Evolutionary conservation across 2,888 invertebrate genomes (phyloP).

Genomic region (Listrodromus nycthemerus): DNA sequence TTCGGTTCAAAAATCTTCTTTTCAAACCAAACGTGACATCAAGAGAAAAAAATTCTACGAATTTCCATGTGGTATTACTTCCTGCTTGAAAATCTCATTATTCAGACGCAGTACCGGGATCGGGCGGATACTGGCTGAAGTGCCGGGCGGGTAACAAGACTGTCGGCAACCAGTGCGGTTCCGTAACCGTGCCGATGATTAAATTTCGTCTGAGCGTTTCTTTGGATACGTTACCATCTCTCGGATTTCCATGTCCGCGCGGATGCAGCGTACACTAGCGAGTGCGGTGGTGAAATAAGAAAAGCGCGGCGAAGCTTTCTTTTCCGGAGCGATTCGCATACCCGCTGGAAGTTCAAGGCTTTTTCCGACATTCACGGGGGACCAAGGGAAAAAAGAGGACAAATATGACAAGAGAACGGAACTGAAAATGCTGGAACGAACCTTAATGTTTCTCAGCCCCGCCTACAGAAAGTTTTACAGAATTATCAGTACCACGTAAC

Average conservation of each 20-base stretch:
- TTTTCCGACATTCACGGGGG: constrained; percentile 60
- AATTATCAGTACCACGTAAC: constrained; percentile 47
- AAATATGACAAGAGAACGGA: constrained; percentile 12
- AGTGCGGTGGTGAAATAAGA: constrained; percentile 7
- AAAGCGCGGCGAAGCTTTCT: constrained; percentile 61
- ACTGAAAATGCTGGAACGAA: constrained; percentile 25
- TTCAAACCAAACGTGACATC: background rate
- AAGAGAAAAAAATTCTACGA: too few species aligned
- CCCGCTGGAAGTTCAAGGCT: constrained; percentile 72
- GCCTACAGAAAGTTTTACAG: constrained; percentile 45
- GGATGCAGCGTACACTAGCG: background rate
- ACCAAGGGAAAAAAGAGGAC: constrained; percentile 5
- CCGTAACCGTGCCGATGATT: too few species aligned
- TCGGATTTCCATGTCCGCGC: background rate
- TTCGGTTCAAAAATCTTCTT: too few species aligned
- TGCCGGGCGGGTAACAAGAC: too few species aligned
- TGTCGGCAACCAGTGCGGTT: too few species aligned
- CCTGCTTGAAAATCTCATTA: too few species aligned
- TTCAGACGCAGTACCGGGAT: too few species aligned
- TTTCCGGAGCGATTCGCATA: constrained; percentile 70
- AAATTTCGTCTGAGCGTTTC: background rate
- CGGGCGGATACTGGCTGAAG: too few species aligned
- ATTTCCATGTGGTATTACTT: too few species aligned
- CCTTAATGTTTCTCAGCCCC: constrained; percentile 17
- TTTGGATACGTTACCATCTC: background rate